Evolutionary conservation across 2,888 invertebrate genomes (phyloP).

Genomic region (Antheraea yamamai): DNA sequence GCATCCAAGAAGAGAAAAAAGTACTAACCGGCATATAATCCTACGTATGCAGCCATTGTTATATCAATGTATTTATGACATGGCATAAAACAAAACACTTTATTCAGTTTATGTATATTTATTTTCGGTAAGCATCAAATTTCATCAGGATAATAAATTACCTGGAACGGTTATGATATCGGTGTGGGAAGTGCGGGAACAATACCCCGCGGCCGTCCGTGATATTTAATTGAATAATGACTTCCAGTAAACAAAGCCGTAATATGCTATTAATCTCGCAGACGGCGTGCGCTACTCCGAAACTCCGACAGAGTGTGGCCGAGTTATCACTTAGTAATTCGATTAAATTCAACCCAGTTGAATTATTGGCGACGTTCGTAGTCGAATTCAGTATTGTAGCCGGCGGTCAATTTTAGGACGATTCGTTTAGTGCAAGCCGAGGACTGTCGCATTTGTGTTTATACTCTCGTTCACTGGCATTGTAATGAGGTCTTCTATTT

Average conservation of each 20-base stretch:
- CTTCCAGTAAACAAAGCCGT: conserved; percentile 54
- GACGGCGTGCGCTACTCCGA: conserved; percentile 25
- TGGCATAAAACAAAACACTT: not conserved
- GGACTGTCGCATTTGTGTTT: not conserved
- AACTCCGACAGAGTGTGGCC: conserved; percentile 15
- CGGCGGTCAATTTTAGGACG: not conserved
- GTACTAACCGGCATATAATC: no score
- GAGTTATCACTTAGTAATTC: conserved; percentile 20
- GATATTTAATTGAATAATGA: conserved; percentile 62
- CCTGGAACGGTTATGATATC: conserved; percentile 17
- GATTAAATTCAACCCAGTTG: conserved; percentile 24
- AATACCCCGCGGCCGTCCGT: conserved; percentile 25
- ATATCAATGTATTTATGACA: no score
- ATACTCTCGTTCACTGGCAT: not conserved
- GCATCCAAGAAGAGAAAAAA: no score
- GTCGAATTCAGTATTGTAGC: not conserved
- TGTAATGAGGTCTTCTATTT: not conserved
- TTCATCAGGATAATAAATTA: conserved; percentile 20
- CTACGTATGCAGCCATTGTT: no score
- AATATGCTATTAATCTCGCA: conserved; percentile 56
- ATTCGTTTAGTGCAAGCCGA: not conserved
- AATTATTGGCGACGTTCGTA: conserved; percentile 16
- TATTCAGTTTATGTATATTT: not conserved
- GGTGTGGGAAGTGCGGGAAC: conserved; percentile 5
- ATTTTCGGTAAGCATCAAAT: conserved; percentile 15